These are phyloP conservation scores for Syndactyla subalaris DNA, from an alignment of 2,797 vertebrate species.

Conservation along the genomic window DNA sequence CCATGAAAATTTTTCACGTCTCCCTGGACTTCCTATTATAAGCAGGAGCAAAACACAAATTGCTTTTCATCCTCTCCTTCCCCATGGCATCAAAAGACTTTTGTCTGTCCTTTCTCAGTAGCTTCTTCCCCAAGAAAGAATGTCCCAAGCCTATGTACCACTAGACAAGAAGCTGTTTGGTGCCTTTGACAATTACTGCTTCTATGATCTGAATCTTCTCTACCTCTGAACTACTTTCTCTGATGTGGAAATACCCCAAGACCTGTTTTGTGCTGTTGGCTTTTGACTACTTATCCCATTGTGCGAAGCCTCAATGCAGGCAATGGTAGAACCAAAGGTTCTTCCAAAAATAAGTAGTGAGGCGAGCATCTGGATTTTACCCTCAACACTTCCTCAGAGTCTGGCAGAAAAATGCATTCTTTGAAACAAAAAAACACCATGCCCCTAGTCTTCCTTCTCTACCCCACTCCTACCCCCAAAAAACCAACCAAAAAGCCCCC, in stretches of 20 bases:
- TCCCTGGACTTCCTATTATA: background rate
- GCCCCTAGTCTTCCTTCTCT: background rate
- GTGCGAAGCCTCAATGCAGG: background rate
- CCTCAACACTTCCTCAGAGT: background rate
- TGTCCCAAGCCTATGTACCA: background rate
- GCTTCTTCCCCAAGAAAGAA: background rate
- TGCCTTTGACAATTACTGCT: background rate
- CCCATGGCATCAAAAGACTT: background rate
- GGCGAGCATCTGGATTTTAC: background rate
- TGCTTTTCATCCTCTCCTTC: background rate
- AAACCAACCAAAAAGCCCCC: background rate
- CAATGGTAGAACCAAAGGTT: background rate
- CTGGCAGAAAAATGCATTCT: background rate
- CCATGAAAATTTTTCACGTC: background rate
- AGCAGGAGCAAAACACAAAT: background rate
- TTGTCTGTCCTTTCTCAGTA: background rate
- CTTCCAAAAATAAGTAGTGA: background rate
- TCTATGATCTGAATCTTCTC: background rate
- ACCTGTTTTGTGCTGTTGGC: background rate
- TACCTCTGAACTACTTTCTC: background rate
- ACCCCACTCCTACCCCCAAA: accelerated
- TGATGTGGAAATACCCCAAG: background rate
- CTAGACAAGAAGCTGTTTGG: background rate
- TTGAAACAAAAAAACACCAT: background rate
- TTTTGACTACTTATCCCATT: background rate